Percentiles rank a stretch among this genome's conserved stretches.
phyloP scores from a whole-genome alignment of 2,113 vertebrate species.

The Larimichthys crocea region DNA sequence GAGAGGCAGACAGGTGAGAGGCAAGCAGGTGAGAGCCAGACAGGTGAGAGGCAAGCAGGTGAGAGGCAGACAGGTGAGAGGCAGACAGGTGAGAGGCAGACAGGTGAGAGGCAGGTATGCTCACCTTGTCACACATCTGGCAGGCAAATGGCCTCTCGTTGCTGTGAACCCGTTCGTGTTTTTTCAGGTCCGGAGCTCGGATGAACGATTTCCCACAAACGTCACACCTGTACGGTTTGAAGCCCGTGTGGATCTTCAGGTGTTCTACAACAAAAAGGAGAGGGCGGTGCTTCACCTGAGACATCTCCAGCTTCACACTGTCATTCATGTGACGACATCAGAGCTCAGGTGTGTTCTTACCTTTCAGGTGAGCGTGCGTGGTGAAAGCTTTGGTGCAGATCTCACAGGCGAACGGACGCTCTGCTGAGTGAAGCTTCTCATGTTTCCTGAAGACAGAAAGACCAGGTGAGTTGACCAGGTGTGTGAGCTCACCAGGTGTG shows the following conservation, averaged over 20 bases:
- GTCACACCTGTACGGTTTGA: conserved; percentile 79
- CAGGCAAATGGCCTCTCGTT: conserved; percentile 79
- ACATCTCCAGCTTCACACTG: neutral
- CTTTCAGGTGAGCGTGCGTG: conserved; percentile 96
- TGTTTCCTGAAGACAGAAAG: conserved; percentile 80
- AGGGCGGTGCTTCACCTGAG: neutral
- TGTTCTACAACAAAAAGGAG: conserved; percentile 67
- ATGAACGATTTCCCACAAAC: conserved; percentile 81
- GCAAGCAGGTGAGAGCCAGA: neutral
- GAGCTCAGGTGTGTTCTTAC: conserved; percentile 30
- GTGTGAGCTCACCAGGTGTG: neutral
- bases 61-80: neutral
- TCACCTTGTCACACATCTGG: conserved; percentile 81
- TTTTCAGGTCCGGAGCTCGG: conserved; percentile 78
- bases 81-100: neutral
- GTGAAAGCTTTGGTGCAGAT: conserved; percentile 99
- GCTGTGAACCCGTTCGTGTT: conserved; percentile 79
- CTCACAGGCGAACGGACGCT: conserved; percentile 95
- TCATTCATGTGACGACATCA: conserved; percentile 6
- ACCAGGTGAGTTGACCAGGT: neutral
- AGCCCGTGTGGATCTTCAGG: conserved; percentile 81
- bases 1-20: conserved; percentile 6
- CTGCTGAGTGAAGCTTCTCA: conserved; percentile 96
- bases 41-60: neutral
- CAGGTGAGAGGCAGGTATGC: conserved; percentile 3